Evolutionary conservation across 2,888 invertebrate genomes (phyloP).

Genomic region (Pristionchus fissidentatus): DNA sequence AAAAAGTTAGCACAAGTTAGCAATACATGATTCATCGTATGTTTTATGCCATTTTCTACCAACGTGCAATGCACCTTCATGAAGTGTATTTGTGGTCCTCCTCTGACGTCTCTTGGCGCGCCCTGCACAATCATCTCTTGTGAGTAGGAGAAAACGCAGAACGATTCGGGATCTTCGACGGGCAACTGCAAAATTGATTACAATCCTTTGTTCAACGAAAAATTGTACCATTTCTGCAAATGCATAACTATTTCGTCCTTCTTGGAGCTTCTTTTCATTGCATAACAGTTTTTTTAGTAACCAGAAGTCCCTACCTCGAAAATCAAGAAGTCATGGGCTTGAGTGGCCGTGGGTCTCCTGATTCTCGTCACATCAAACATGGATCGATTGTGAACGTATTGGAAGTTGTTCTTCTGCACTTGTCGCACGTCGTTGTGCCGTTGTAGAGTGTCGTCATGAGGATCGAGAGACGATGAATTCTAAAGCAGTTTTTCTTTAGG

Average conservation of each 20-base stretch:
- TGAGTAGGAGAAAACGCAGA: conserved; percentile 13
- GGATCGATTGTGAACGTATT: neutral
- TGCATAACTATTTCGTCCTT: neutral
- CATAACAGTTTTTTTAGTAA: neutral
- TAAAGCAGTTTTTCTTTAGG: neutral
- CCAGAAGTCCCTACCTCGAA: neutral
- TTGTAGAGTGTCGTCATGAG: neutral
- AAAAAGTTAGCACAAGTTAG: neutral
- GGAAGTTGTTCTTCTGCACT: neutral
- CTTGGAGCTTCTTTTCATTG: neutral
- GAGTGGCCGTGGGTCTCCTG: neutral
- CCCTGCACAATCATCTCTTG: conserved; percentile 28
- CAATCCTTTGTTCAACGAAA: neutral
- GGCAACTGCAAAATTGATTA: conserved; percentile 7
- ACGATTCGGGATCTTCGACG: conserved; percentile 1
- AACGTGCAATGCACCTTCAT: neutral
- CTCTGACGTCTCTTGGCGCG: neutral
- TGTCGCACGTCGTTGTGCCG: neutral
- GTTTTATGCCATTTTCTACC: neutral
- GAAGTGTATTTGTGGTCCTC: neutral
- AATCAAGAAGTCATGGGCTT: neutral
- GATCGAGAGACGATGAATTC: conserved; percentile 7
- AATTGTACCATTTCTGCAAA: neutral
- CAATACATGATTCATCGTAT: neutral
- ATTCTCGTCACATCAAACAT: neutral